Evolutionary conservation across 2,797 vertebrate species (phyloP), one percentile per base, ranked within the genome.

Genomic region (Coendou prehensilis): DNA sequence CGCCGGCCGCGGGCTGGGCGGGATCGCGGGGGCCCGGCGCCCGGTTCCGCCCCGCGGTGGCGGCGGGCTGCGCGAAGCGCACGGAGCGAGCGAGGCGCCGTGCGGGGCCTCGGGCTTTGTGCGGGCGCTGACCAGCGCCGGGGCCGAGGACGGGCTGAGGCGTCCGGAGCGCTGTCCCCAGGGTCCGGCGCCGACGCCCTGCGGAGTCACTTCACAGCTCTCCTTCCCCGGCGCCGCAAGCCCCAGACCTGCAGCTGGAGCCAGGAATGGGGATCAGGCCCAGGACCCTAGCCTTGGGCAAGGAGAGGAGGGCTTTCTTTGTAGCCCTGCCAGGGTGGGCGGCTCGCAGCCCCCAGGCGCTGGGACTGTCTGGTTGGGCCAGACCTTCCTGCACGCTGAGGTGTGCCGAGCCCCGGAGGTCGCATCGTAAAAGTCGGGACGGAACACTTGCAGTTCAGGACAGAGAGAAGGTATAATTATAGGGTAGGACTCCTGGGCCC

Each of bases 381-480:
- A 98, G 97, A 98, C 94, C 96, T 98, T 95, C 97, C 33, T 71
- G 97, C 96, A 96, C 0, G 83, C 98, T 97, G 97, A 99, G 98
- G 98, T 98, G 98, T 98, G 91, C 98, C 90, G 97, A 97, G 98
- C 96, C 95, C 93, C 93, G 97, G 95, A 97, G 97, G 98, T 98
- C 98, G 92, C 96, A 97, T 69, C 96, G 97, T 97, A 90, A 95
- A 98, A 98, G 97, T 98, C 89, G 26, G 98, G 98, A 98, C 94
- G 97, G 98, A 97, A 98, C 97, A 95, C 98, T 98, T 98, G 97
- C 98, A 98, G 98, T 98, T 98, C 93, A 98, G 98, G 97, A 98
- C 98, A 98, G 96, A 97, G 97, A 98, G 97, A 98, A 98, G 98
- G 97, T 98, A 95, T 99, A 99, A 99, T 99, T 99, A 99, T 96